These are phyloP conservation scores for Cheilosia variabilis DNA, from an alignment of 2,888 invertebrate genomes.

Conservation along the genomic window DNA sequence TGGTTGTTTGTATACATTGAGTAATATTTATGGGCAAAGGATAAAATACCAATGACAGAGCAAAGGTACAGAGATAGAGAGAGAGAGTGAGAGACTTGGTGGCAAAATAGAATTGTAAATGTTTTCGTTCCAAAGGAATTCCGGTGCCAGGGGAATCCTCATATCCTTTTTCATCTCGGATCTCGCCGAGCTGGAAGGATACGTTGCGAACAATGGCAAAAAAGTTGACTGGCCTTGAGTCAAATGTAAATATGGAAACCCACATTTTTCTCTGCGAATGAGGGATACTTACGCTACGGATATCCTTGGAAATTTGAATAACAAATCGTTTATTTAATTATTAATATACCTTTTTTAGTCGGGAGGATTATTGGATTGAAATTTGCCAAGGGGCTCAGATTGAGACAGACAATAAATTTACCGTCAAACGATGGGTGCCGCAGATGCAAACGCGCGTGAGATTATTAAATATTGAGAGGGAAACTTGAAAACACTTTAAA, in stretches of 20 bases:
- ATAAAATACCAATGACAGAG: slow-evolving; percentile 46
- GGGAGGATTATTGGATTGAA: slow-evolving; percentile 54
- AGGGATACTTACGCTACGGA: slow-evolving; percentile 51
- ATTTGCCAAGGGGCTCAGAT: background rate
- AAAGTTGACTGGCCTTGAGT: slow-evolving; percentile 41
- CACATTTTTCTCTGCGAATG: slow-evolving; percentile 18
- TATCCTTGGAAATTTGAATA: slow-evolving; percentile 59
- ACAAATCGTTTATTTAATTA: slow-evolving; percentile 71
- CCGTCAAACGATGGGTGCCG: background rate
- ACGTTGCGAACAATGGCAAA: slow-evolving; percentile 42
- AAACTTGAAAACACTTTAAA: too few species aligned
- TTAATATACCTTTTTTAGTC: slow-evolving; percentile 51
- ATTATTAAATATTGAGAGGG: background rate
- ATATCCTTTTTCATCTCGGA: slow-evolving; percentile 15
- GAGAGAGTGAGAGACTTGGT: slow-evolving; percentile 30
- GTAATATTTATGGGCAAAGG: slow-evolving; percentile 57
- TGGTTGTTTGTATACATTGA: slow-evolving; percentile 40
- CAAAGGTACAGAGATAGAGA: slow-evolving; percentile 1
- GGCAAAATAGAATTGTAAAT: slow-evolving; percentile 70
- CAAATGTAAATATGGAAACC: slow-evolving; percentile 54
- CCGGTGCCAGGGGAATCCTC: slow-evolving; percentile 56
- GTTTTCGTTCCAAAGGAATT: slow-evolving; percentile 65
- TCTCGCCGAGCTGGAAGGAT: slow-evolving; percentile 12
- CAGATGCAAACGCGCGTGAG: background rate
- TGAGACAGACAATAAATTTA: background rate